phyloP scores from a whole-genome alignment of 1,140 invertebrate species.

The Bicyclus anynana region DNA sequence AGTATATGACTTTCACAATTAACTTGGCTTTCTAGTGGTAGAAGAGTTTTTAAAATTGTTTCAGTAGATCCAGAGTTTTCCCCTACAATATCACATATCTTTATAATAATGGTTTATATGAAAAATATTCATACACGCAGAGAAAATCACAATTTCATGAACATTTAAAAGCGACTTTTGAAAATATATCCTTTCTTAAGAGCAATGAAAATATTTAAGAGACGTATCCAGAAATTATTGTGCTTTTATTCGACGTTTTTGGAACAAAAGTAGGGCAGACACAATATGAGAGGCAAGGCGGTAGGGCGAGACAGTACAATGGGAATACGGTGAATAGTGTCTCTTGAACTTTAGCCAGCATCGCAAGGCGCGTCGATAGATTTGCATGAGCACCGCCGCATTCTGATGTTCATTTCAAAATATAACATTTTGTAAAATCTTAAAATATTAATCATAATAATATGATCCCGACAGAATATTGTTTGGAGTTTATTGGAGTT shows the following conservation, averaged over 20 bases:
- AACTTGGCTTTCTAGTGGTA: too few species aligned
- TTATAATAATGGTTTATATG: too few species aligned
- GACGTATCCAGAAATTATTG: conserved; percentile 46
- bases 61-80: too few species aligned
- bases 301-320: conserved; percentile 39
- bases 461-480: too few species aligned
- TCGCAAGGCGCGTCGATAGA: conserved; percentile 3
- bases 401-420: neutral
- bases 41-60: too few species aligned
- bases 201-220: conserved; percentile 9
- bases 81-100: too few species aligned
- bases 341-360: conserved; percentile 14
- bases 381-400: neutral
- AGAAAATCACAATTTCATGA: too few species aligned
- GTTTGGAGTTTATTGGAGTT: too few species aligned
- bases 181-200: neutral
- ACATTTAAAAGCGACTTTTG: neutral
- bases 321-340: conserved; percentile 31
- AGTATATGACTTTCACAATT: too few species aligned
- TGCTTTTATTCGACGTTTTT: conserved; percentile 61
- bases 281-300: conserved; percentile 49
- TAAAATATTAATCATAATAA: too few species aligned
- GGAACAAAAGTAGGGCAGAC: conserved; percentile 62
- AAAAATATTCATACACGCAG: too few species aligned
- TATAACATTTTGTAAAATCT: too few species aligned